Base-by-base conservation (phyloP, 2,113 vertebrate genomes). In the Amazona guildingii region DNA sequence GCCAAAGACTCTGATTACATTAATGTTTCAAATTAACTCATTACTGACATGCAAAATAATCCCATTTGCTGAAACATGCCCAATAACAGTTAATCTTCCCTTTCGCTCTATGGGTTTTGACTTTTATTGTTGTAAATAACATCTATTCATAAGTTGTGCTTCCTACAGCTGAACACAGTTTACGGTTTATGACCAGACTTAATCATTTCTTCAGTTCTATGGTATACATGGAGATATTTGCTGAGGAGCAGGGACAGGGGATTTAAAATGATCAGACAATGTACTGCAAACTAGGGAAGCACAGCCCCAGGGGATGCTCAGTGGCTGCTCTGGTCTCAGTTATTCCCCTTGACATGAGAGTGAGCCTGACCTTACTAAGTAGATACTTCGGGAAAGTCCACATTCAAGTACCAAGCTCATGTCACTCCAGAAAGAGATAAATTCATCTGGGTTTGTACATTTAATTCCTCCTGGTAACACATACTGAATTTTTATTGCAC, bases 21-120 rank as follows among this genome's bases (percentile, higher is more conserved):
- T 96, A 90, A 92, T 80, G 88, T 85, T 86, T 72, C 84, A 90
- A 94, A 93, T 96, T 90, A 94, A 88, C 90, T 92, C 83, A 24
- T 88, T 97, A 89, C 57, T 78, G 96, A 89, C 92, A 78, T 63
- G 80, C 62, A 91, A 91, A 95, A 96, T 93, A 95, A 97, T 92
- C 86, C 94, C 67, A 83, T 93, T 95, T 96, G 80, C 86, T 68
- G 76, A 95, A 90, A 74, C 72, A 55, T 43, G 73, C 89, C 79
- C 67, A 80, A 57, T 80, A 94, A 93, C 19, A 89, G 84, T 83
- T 95, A 90, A 95, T 96, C 95, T 97, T 93, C 82, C 83, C 83
- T 75, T 95, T 81, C 49, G 51, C 27, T 57, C 76, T 75, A 66
- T 3, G n/a, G 24, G 27, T 78, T 95, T 94, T 82, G 29, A 94